phyloP scores from a whole-genome alignment of 2,797 vertebrate genomes.

The Myotis planiceps region DNA sequence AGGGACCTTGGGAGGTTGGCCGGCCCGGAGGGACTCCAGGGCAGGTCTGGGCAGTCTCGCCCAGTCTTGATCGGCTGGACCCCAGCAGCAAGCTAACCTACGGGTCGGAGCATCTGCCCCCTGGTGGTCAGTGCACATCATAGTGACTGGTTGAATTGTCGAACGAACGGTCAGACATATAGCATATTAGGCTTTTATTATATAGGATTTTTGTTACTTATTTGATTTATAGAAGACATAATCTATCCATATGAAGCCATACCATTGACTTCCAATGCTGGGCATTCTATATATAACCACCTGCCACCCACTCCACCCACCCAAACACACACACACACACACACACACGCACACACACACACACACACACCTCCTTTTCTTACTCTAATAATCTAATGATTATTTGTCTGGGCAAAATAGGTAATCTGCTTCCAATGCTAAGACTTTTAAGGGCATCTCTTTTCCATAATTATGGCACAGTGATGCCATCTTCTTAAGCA shows the following conservation, averaged over 20 bases:
- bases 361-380: neutral
- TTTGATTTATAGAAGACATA: neutral
- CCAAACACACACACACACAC: neutral
- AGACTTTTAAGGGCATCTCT: neutral
- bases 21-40: too few species aligned
- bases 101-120: too few species aligned
- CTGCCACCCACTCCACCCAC: neutral
- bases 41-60: too few species aligned
- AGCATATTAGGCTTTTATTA: too few species aligned
- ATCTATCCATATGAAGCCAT: neutral
- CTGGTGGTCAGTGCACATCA: too few species aligned
- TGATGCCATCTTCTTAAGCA: neutral
- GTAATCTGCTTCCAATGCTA: neutral
- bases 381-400: neutral
- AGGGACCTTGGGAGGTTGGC: too few species aligned
- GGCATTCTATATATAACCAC: neutral
- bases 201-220: neutral
- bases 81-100: too few species aligned
- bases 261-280: neutral
- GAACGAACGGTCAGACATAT: too few species aligned
- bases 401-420: neutral
- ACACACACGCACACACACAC: neutral
- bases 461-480: neutral
- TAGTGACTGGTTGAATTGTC: too few species aligned
- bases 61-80: too few species aligned